These are phyloP conservation scores for Mizuhopecten yessoensis DNA, from an alignment of 1,140 invertebrate genomes.

Conservation along the genomic window DNA sequence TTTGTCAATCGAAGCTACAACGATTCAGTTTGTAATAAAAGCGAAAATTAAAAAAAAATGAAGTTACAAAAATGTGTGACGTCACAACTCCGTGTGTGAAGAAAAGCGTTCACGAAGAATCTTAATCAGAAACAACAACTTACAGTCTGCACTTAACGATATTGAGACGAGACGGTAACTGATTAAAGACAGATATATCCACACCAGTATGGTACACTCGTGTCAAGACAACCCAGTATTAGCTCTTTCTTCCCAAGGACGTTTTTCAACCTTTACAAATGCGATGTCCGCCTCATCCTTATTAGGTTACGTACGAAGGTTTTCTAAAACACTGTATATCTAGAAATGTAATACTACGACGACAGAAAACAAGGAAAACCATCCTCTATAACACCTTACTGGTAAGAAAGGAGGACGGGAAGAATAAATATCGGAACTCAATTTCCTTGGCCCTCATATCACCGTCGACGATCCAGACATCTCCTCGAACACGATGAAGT, in stretches of 20 bases:
- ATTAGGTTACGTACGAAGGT: background rate
- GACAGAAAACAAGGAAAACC: too few relatives aligned
- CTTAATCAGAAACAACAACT: too few relatives aligned
- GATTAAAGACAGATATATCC: background rate
- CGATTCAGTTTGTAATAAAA: too few relatives aligned
- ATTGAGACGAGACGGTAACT: background rate
- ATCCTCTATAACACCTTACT: too few relatives aligned
- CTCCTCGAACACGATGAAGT: background rate
- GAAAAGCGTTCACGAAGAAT: too few relatives aligned
- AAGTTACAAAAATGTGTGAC: too few relatives aligned
- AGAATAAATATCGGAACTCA: too few relatives aligned
- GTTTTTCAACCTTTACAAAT: background rate
- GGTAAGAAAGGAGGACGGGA: too few relatives aligned
- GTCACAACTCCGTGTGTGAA: too few relatives aligned
- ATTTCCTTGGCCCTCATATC: too few relatives aligned
- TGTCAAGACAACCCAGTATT: background rate
- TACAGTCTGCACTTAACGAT: background rate
- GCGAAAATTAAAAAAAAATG: too few relatives aligned
- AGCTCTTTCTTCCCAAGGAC: background rate
- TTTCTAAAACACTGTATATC: background rate
- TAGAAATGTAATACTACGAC: background rate
- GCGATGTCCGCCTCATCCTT: background rate
- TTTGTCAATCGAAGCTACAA: too few relatives aligned
- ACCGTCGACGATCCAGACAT: background rate
- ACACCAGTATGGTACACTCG: background rate